A percentile compares a stretch with the other conserved stretches of the same genome.
These are phyloP conservation scores for Lagenorhynchus albirostris DNA, from an alignment of 2,113 vertebrate species.

Conservation along the genomic window DNA sequence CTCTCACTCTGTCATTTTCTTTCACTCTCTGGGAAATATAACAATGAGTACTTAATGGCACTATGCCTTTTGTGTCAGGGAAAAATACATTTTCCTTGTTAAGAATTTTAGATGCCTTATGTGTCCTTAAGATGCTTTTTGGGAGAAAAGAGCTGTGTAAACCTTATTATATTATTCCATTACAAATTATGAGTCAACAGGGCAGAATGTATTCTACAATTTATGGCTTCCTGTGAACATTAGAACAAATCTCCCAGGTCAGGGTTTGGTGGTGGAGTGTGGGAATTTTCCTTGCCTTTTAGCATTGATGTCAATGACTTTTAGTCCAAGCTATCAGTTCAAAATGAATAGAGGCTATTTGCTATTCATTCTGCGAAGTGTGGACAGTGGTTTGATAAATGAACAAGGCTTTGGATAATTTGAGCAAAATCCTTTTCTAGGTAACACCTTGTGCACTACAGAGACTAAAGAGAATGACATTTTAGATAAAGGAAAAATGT, in stretches of 20 bases:
- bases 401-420: slow-evolving; percentile 26
- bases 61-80: neutral
- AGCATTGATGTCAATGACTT: slow-evolving; percentile 21
- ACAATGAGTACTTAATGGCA: neutral
- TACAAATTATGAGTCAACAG: slow-evolving; percentile 68
- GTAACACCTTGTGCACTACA: neutral
- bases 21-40: neutral
- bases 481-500: slow-evolving; percentile 36
- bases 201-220: slow-evolving; percentile 70
- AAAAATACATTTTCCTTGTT: slow-evolving; percentile 25
- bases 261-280: slow-evolving; percentile 65
- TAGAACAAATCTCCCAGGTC: slow-evolving; percentile 65
- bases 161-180: slow-evolving; percentile 59
- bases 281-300: slow-evolving; percentile 66
- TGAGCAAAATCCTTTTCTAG: slow-evolving; percentile 42
- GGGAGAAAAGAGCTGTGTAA: slow-evolving; percentile 26
- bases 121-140: slow-evolving; percentile 22
- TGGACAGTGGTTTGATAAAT: slow-evolving; percentile 57
- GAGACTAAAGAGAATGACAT: neutral
- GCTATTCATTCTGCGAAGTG: slow-evolving; percentile 46
- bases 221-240: slow-evolving; percentile 74
- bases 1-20: neutral
- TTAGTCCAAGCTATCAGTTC: slow-evolving; percentile 51
- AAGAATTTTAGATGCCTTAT: slow-evolving; percentile 33
- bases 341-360: slow-evolving; percentile 48